Evolutionary conservation across 2,888 invertebrate species (phyloP), one percentile per base, ranked within the genome.

Genomic region (Mechanitis messenoides): DNA sequence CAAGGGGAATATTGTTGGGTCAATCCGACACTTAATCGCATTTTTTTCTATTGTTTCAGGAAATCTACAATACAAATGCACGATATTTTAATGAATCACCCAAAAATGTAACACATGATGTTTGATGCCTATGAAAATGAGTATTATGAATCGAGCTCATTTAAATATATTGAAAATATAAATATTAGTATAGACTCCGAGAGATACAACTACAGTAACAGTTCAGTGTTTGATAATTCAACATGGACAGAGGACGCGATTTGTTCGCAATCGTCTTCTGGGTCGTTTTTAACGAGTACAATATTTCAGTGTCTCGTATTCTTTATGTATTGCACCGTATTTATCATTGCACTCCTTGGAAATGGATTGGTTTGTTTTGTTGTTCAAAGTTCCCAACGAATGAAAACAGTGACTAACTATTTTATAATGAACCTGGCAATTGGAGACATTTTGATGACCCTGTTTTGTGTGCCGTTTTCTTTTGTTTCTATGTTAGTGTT

Each of bases 371-470:
- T 98, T 33, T 96, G 96, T 80, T 97, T 95, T 80, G 95, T 97
- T 33, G 96, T 98, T 0, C 91, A 95, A 68, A 93, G 94, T 3
- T 94, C 95, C 12, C 94, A 95, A 0, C 92, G 95, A 47, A 97
- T 97, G 97, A 92, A 95, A 73, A 97, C 97, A 0, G 96, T 97
- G 3, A 97, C 97, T 53, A 98, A 98, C 83, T 96, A 93, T 83
- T 97, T 97, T 81, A 96, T 98, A 76, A 95, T 95, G 77, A 96
- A 96, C 81, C 88, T 98, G 68, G 97, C 97, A 0, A 91, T 97
- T 47, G 96, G 97, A 50, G 98, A 98, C 79, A 94, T 98, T 64
- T 85, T 97, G 61, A 97, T 98, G 94, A 95, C 97, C 0, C 77
- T 96, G 33, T 94, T 98, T 74, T 97, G 98, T 83, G 95, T 98